A percentile compares a stretch with the other conserved stretches of the same genome.
Conservation (phyloP, 2,888 invertebrate species). For the Scrobipalpa costella region DNA sequence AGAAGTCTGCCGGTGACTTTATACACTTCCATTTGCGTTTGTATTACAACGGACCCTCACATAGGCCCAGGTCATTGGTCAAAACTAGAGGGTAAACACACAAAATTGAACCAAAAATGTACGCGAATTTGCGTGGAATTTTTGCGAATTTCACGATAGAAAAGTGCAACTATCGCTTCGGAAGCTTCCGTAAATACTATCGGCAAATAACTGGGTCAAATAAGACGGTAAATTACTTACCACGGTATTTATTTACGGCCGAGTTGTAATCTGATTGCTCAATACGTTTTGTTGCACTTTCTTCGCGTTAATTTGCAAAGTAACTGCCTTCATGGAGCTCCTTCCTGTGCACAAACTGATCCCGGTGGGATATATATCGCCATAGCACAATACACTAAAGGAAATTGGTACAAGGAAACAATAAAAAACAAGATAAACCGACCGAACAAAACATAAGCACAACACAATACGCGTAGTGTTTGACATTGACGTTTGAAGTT, state of each 20-base stretch:
- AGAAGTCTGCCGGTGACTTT: too few species aligned
- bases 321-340: background rate
- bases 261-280: conserved; percentile 28
- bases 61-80: background rate
- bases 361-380: background rate
- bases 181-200: conserved; percentile 21
- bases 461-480: background rate
- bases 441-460: too few species aligned
- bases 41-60: background rate
- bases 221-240: conserved; percentile 23
- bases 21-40: background rate
- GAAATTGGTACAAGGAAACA: conserved; percentile 15
- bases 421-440: conserved; percentile 14
- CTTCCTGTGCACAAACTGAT: background rate
- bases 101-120: conserved; percentile 10
- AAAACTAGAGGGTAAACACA: conserved; percentile 17
- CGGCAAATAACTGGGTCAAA: conserved; percentile 18
- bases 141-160: background rate
- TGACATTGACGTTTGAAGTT: background rate
- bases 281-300: background rate
- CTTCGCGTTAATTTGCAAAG: background rate
- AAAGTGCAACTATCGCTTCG: background rate
- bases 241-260: conserved; percentile 24
- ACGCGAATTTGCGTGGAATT: background rate
- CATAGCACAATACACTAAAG: background rate